phyloP scores from a whole-genome alignment of 2,113 vertebrate species.

The Alectura lathami region DNA sequence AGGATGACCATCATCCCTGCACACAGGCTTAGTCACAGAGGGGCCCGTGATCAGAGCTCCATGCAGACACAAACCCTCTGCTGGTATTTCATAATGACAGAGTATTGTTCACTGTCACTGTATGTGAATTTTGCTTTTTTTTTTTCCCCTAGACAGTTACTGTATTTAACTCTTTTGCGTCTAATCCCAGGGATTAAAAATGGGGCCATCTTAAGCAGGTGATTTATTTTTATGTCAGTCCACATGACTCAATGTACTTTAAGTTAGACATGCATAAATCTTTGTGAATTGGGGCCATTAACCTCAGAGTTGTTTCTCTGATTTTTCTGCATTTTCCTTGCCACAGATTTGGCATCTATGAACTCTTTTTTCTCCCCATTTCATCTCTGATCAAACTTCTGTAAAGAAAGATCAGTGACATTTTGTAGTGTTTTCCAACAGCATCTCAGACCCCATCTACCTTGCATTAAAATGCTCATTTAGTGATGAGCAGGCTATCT shows the following conservation, averaged over 20 bases:
- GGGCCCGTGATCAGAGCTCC: not conserved
- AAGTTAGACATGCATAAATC: not conserved
- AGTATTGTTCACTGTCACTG: too few relatives aligned
- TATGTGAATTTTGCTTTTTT: not conserved
- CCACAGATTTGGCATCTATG: not conserved
- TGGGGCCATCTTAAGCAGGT: rapidly evolving
- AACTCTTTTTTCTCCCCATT: not conserved
- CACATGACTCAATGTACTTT: not conserved
- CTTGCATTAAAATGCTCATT: slow-evolving; percentile 38
- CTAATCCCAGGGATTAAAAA: not conserved
- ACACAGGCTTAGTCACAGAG: not conserved
- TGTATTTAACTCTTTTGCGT: not conserved
- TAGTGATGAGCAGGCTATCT: slow-evolving; percentile 13
- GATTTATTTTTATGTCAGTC: rapidly evolving
- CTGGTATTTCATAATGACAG: not conserved
- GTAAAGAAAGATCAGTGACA: slow-evolving; percentile 13
- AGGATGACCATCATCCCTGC: not conserved
- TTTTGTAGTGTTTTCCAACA: not conserved
- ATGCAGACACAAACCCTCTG: not conserved
- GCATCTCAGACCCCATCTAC: not conserved
- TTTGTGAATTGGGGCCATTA: not conserved
- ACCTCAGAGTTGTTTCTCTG: not conserved
- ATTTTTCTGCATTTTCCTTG: not conserved
- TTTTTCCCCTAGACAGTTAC: not conserved
- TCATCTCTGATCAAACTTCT: not conserved